Conservation (phyloP, 2,888 invertebrate genomes). For the Ganaspis brasiliensis region DNA sequence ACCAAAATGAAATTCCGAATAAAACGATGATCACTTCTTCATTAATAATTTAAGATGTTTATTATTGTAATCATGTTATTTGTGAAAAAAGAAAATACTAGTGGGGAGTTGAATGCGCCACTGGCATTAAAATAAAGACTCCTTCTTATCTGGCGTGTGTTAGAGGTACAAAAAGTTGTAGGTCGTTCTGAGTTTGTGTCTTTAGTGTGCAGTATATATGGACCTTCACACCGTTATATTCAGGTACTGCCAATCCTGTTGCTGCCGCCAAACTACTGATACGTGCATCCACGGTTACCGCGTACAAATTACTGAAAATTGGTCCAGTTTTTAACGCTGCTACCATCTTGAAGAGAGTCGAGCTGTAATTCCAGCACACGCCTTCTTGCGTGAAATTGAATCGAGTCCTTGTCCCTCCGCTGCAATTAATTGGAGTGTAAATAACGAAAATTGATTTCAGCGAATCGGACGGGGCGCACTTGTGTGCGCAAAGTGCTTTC, state of each 20-base stretch:
- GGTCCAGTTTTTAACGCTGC: slow-evolving; percentile 36
- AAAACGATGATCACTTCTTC: neutral
- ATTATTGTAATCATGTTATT: neutral
- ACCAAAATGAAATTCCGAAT: neutral
- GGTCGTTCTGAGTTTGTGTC: neutral
- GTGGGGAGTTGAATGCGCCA: neutral
- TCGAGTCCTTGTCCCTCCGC: neutral
- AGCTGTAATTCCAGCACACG: slow-evolving; percentile 36
- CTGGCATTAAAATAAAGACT: neutral
- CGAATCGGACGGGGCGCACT: neutral
- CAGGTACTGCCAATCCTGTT: slow-evolving; percentile 1
- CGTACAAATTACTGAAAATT: slow-evolving; percentile 40
- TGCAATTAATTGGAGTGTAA: slow-evolving; percentile 30
- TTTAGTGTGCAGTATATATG: neutral
- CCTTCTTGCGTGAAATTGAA: slow-evolving; percentile 38
- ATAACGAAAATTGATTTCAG: slow-evolving; percentile 8
- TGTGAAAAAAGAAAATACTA: neutral
- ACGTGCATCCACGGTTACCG: slow-evolving; percentile 18
- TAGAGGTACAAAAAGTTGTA: slow-evolving; percentile 2
- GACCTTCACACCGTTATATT: neutral
- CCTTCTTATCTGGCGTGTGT: neutral
- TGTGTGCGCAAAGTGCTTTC: neutral
- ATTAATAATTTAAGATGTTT: slow-evolving; percentile 6
- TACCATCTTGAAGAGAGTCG: slow-evolving; percentile 8
- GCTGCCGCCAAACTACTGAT: slow-evolving; percentile 7